phyloP scores from a whole-genome alignment of 1,140 invertebrate species.

The Neodiprion pinetum region DNA sequence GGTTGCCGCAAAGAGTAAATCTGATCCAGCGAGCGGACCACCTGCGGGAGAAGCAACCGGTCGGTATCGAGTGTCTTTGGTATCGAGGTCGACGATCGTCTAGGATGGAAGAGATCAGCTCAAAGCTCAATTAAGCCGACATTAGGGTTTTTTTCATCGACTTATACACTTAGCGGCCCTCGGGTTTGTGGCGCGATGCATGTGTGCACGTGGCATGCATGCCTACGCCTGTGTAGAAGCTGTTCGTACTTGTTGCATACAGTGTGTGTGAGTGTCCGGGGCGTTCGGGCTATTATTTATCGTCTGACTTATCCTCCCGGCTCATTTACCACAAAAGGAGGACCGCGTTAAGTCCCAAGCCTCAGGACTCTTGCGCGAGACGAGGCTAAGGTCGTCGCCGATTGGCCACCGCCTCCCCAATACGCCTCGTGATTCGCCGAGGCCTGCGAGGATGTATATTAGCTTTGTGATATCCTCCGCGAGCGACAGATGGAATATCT shows the following conservation, averaged over 20 bases:
- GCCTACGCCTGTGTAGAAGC: too few relatives aligned
- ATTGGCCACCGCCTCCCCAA: constrained; percentile 43
- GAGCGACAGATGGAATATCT: constrained; percentile 54
- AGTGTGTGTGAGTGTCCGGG: constrained; percentile 25
- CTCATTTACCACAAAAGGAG: constrained; percentile 40
- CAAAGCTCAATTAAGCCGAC: too few relatives aligned
- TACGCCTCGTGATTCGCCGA: constrained; percentile 40
- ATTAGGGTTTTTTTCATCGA: too few relatives aligned
- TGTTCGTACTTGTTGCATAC: background rate
- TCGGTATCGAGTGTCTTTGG: too few relatives aligned
- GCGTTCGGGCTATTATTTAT: constrained; percentile 49
- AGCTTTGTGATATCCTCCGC: constrained; percentile 28
- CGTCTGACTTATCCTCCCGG: constrained; percentile 48
- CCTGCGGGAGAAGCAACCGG: too few relatives aligned
- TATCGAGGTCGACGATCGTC: too few relatives aligned
- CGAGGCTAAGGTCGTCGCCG: constrained; percentile 1
- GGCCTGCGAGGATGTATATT: constrained; percentile 26
- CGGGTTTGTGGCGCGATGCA: too few relatives aligned
- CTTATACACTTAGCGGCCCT: too few relatives aligned
- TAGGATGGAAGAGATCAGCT: too few relatives aligned
- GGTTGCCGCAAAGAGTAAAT: too few relatives aligned
- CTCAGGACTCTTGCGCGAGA: background rate
- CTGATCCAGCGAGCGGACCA: too few relatives aligned
- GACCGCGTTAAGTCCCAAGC: background rate
- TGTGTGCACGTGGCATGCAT: too few relatives aligned